Percentiles rank a stretch among this genome's conserved stretches.
Evolutionary conservation across 1,140 invertebrate species (phyloP).

Genomic region (Anoplolepis gracilipes): DNA sequence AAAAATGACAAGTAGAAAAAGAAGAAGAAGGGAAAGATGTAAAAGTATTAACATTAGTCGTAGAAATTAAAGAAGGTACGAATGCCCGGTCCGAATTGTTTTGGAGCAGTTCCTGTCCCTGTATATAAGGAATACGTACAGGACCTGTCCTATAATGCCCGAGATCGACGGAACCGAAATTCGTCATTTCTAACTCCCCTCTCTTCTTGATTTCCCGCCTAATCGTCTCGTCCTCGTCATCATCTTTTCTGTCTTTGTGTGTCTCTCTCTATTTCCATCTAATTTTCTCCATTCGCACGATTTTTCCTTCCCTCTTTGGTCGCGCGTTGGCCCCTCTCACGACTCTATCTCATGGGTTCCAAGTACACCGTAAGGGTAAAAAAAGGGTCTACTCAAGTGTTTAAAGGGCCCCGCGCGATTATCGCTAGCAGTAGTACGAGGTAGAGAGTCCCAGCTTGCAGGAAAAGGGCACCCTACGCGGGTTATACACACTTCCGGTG

Average conservation of each 20-base stretch:
- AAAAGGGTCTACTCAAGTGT: slow-evolving; percentile 64
- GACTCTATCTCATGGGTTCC: slow-evolving; percentile 67
- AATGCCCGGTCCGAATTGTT: slow-evolving; percentile 64
- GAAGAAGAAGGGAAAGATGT: slow-evolving; percentile 9
- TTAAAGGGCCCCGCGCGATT: slow-evolving; percentile 83
- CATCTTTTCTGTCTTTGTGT: slow-evolving; percentile 7
- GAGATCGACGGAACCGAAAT: slow-evolving; percentile 66
- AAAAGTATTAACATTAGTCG: background rate
- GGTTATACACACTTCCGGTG: slow-evolving; percentile 88
- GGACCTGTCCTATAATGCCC: slow-evolving; percentile 70
- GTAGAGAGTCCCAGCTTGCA: slow-evolving; percentile 87
- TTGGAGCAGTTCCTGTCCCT: slow-evolving; percentile 58
- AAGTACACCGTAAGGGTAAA: slow-evolving; percentile 50
- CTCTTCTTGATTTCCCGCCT: slow-evolving; percentile 5
- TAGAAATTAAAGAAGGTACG: slow-evolving; percentile 65
- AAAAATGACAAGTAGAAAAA: slow-evolving; percentile 10
- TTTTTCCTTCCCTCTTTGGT: slow-evolving; percentile 65
- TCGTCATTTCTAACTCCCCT: slow-evolving; percentile 39
- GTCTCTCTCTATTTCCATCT: background rate
- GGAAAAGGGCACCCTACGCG: slow-evolving; percentile 86
- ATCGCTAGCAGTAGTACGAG: slow-evolving; percentile 88
- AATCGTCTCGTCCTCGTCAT: slow-evolving; percentile 26
- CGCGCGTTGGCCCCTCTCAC: slow-evolving; percentile 76
- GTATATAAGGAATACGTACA: slow-evolving; percentile 50
- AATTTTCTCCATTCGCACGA: slow-evolving; percentile 27